Percentiles rank a stretch among this genome's conserved stretches.
Conservation (phyloP, 2,113 vertebrate genomes). For the Peucedramus taeniatus region DNA sequence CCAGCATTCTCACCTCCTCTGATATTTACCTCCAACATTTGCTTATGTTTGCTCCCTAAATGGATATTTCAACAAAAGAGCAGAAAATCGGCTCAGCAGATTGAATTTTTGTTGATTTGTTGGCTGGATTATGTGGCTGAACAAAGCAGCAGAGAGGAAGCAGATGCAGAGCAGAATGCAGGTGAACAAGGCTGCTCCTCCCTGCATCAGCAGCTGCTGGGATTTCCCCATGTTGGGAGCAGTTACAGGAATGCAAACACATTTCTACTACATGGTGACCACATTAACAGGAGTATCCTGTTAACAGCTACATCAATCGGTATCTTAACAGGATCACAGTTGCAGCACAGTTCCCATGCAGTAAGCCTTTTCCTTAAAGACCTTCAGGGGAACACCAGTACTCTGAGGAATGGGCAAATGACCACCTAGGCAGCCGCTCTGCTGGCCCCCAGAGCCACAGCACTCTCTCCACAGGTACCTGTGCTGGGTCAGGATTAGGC, state of each 20-base stretch:
- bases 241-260: background rate
- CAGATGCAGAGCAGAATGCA: background rate
- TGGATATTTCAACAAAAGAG: background rate
- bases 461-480: background rate
- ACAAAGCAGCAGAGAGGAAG: background rate
- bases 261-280: background rate
- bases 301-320: too few species aligned
- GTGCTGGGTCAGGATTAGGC: accelerated
- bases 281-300: background rate
- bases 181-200: background rate
- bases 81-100: background rate
- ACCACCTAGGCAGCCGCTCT: background rate
- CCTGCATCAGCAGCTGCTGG: background rate
- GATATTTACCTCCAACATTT: background rate
- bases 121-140: background rate
- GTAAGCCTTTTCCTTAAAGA: background rate
- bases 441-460: background rate
- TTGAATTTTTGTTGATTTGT: background rate
- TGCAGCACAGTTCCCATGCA: background rate
- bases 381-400: background rate
- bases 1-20: background rate
- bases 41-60: background rate
- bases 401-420: accelerated
- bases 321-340: background rate
- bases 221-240: background rate